Evolutionary conservation across 2,113 vertebrate species (phyloP), one percentile per base, ranked within the genome.

Genomic region (Rhegmatorhina hoffmannsi): DNA sequence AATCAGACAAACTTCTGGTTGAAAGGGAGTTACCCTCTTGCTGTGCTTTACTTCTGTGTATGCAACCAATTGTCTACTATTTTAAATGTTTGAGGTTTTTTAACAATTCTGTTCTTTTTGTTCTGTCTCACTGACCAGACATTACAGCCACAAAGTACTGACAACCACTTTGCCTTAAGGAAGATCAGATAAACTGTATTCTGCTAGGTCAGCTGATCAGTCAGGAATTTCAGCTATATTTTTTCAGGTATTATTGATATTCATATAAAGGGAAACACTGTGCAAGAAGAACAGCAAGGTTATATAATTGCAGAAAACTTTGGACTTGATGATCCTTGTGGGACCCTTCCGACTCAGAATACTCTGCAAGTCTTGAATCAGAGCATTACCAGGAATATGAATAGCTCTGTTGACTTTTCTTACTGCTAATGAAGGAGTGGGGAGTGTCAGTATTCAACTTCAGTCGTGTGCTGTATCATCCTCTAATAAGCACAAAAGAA

Each of bases 21-120:
- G 25, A 36, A 75, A 66, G 49, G 21, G 29, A 0, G 0, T 70
- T 60, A 33, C 15, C 34, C 36, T 73, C 31, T 46, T 0, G 0
- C 7, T 34, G 8, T 1, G 0, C 60, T 79, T 72, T 47, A 43
- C 9, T 62, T 63, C 46, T 50, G 1, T 38, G 25, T 33, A 31
- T 1, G 1, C 28, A 64, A 69, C 16, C 10, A 59, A 23, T 5
- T 46, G 17, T 9, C 29, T 18, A 5, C 36, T 64, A 56, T 49
- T 80, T 81, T 69, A 77, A 69, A 76, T 17, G 52, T 40, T 47
- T 47, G 33, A 21, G 44, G 77, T 64, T 80, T 55, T 50, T 70
- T 24, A 50, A 28, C 20, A 64, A 73, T 17, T 49, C 79, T 53
- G 6, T 19, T 76, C 5, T 68, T 80, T 80, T 36, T 19, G 3